Base-by-base conservation (phyloP, 2,797 vertebrate genomes). In the Leptoclinus maculatus region DNA sequence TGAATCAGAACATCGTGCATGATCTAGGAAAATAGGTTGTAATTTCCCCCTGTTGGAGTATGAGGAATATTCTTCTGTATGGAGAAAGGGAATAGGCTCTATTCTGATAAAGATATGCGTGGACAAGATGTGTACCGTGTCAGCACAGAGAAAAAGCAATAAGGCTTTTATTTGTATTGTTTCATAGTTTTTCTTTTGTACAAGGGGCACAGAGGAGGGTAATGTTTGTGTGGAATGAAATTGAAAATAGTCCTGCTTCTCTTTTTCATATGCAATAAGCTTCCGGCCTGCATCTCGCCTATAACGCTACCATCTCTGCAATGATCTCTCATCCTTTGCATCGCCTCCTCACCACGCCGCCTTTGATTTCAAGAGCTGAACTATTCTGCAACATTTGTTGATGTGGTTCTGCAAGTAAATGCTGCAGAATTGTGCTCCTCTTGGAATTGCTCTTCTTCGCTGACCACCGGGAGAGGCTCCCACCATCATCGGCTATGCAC, bases 381-480 rank as follows among this genome's bases (percentile, higher is more conserved):
- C 95, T 95, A 95, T 95, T 95, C 95, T 95, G 94, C 94, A 95
- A 95, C 94, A 95, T 95, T 95, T 95, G 94, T 95, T 95, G 91
- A 93, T 95, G 93, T 93, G 91, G 93, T 92, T 92, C 90, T 94
- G 94, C 89, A 93, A 94, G 94, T 95, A 95, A 95, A 95, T 94
- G 95, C 94, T 95, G 93, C 94, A 95, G 94, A 95, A 95, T 94
- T 95, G 94, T 95, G 94, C 95, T 95, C 91, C 90, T 95, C 94
- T 95, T 95, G 93, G 94, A 94, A 95, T 95, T 92, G 91, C 90
- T 95, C 93, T 92, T 93, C 94, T 93, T 91, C 94, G 87, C 90
- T 86, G 90, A 83, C 80, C 84, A 66, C 77, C 83, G 23, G 84
- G 90, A 90, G 85, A 89, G 88, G 85, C 88, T 75, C 76, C 82